Base-by-base conservation (phyloP, 1,140 invertebrate genomes). In the Drosophila orena region DNA sequence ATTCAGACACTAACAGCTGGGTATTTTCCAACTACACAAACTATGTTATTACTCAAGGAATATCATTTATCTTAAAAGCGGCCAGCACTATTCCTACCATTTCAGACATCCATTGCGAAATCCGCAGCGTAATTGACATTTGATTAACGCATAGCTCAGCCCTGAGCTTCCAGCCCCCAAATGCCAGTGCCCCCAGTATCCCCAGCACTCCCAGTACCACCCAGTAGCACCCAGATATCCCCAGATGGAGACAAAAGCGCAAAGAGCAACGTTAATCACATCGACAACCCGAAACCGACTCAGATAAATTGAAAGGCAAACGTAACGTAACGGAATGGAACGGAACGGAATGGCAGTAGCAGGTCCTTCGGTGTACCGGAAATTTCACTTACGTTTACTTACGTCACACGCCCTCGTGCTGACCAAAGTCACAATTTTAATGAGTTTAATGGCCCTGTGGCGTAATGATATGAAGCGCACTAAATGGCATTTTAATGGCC, bases 71-170 rank as follows among this genome's bases (percentile, higher is more conserved):
- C 8, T 42, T 17, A 15, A 17, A 0, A 42, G n/a, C 14, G 12
- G n/a, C 37, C 27, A 53, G 10, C 46, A 15, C 64, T 68, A 4
- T 11, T 14, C 17, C 42, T 12, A 56, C 40, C 61, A 11, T 49
- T 54, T 8, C 47, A 40, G 27, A 43, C 64, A 68, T 65, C 58
- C 75, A 79, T 79, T 79, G 30, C 52, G 80, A 54, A 65, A 86
- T 64, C 81, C 77, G 77, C 81, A 74, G 60, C 59, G 64, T 85
- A 85, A 86, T 85, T 85, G 81, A 86, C 81, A 77, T 85, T 86
- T 85, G 81, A 85, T 86, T 86, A 85, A 86, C 81, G 81, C 77
- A 77, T 59, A 70, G 77, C 55, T 62, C 66, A 65, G 46, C 59
- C 47, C 57, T n/a, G 20, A 10, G 20, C 17, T n/a, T n/a, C n/a